Evolutionary conservation across 1,140 invertebrate genomes (phyloP).

Genomic region (Hydropsyche tenuis): DNA sequence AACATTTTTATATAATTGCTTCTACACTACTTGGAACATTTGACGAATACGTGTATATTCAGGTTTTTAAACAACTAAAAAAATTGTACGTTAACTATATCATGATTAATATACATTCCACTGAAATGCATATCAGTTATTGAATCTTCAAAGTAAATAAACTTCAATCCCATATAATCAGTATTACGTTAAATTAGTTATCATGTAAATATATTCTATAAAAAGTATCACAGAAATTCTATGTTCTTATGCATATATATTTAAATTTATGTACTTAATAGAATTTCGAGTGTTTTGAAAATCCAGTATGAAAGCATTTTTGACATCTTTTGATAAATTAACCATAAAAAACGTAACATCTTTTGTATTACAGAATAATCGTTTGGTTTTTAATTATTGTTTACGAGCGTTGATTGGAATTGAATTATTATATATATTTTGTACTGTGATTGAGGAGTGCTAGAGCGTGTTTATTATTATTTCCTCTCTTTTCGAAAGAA

Average conservation of each 20-base stretch:
- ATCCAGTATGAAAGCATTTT: slow-evolving; percentile 27
- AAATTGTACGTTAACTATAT: no score
- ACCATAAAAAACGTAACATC: slow-evolving; percentile 22
- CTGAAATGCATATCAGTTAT: slow-evolving; percentile 19
- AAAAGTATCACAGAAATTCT: no score
- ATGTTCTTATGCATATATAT: no score
- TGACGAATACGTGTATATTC: no score
- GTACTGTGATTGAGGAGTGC: slow-evolving; percentile 18
- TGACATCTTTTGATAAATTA: slow-evolving; percentile 2
- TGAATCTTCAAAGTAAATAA: not conserved
- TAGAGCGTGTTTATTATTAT: not conserved
- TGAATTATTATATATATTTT: slow-evolving; percentile 1
- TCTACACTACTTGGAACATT: no score
- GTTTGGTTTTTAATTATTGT: slow-evolving; percentile 6
- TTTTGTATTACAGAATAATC: not conserved
- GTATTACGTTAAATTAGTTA: slow-evolving; percentile 7
- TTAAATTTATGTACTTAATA: slow-evolving; percentile 6
- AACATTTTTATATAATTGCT: no score
- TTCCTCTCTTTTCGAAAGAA: not conserved
- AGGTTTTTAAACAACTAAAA: no score
- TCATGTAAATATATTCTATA: no score
- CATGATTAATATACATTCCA: no score
- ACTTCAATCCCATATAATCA: not conserved
- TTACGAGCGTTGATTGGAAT: slow-evolving; percentile 14
- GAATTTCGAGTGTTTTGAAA: slow-evolving; percentile 22